Conservation (phyloP, 2,888 invertebrate genomes). For the Criorhina ranunculi region DNA sequence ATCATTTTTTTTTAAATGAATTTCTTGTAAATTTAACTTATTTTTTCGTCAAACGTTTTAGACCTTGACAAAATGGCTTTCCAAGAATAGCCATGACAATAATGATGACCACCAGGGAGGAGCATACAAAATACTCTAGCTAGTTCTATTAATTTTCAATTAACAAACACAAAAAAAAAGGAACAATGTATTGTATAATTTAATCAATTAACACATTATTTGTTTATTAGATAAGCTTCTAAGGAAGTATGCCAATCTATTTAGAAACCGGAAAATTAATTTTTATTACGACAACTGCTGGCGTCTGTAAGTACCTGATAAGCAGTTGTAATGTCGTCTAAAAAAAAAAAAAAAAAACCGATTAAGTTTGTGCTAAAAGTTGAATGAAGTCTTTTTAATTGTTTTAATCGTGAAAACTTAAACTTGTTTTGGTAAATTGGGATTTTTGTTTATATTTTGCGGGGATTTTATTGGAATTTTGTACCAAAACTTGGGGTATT, state of each 20-base stretch:
- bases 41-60: too few species aligned
- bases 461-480: not conserved
- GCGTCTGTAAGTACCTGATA: not conserved
- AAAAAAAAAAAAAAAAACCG: not conserved
- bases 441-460: not conserved
- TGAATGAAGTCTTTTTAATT: not conserved
- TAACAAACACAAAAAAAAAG: not conserved
- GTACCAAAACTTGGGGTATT: not conserved
- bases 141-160: not conserved
- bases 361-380: not conserved
- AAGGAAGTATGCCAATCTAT: conserved; percentile 1
- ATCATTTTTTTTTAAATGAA: not conserved
- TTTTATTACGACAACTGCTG: not conserved
- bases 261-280: conserved; percentile 12
- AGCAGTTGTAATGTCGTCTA: not conserved
- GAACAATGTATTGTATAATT: not conserved
- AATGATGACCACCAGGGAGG: too few species aligned
- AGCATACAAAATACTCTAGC: too few species aligned
- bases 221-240: not conserved
- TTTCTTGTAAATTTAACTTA: not conserved
- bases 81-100: too few species aligned
- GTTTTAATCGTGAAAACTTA: not conserved
- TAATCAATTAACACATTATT: conserved; percentile 6
- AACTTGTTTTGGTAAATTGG: conserved; percentile 2
- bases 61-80: too few species aligned